Percentiles rank a stretch among this genome's conserved stretches.
phyloP scores from a whole-genome alignment of 2,113 vertebrate species.

The Alosa alosa region DNA sequence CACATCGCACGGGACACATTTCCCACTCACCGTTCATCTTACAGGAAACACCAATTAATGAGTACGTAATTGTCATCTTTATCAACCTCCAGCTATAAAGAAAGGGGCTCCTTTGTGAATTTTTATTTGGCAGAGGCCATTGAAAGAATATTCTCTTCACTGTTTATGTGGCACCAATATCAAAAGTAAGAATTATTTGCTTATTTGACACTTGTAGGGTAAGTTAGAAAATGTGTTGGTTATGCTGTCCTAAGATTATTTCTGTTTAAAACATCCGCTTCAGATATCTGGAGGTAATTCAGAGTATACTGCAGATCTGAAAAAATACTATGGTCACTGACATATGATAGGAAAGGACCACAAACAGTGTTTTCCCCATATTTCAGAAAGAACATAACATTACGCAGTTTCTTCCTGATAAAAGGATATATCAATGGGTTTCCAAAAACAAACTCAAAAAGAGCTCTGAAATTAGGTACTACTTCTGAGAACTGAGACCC shows the following conservation, averaged over 20 bases:
- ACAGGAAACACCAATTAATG: conserved; percentile 49
- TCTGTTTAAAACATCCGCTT: no score
- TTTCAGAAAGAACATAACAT: background rate
- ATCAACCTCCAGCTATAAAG: conserved; percentile 40
- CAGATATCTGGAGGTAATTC: background rate
- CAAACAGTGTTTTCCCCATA: background rate
- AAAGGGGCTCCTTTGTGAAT: conserved; percentile 22
- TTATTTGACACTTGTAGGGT: background rate
- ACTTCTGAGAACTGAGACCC: no score
- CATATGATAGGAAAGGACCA: background rate
- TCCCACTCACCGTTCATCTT: conserved; percentile 35
- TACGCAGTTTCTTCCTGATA: no score
- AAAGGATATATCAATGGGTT: no score
- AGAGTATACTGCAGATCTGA: background rate
- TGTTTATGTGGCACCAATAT: background rate
- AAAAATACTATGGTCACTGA: no score
- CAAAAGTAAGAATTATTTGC: background rate
- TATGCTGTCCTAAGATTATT: background rate
- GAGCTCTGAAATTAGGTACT: no score
- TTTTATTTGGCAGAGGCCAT: background rate
- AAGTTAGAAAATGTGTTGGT: background rate
- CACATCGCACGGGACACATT: conserved; percentile 14
- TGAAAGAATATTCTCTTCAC: background rate
- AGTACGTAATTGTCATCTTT: conserved; percentile 52
- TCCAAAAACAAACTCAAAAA: no score